Evolutionary conservation across 2,113 vertebrate species (phyloP).

Genomic region (Pongo pygmaeus): DNA sequence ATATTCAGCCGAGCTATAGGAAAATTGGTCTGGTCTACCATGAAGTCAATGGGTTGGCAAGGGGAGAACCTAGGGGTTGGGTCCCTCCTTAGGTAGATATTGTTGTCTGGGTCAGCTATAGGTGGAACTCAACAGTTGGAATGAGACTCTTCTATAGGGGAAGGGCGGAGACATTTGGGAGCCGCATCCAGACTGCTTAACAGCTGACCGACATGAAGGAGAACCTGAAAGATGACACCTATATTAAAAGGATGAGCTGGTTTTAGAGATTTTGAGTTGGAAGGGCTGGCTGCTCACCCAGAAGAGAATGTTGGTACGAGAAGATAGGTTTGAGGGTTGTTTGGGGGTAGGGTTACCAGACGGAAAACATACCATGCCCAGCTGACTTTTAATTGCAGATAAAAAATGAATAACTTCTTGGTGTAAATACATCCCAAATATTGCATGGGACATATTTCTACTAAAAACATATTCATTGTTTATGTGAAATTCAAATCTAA

Average conservation of each 20-base stretch:
- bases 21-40: not conserved
- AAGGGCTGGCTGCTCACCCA: not conserved
- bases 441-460: not conserved
- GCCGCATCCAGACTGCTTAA: not conserved
- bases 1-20: not conserved
- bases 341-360: not conserved
- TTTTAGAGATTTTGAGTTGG: not conserved
- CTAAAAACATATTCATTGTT: not conserved
- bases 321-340: not conserved
- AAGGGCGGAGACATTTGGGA: not conserved
- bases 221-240: not conserved
- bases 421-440: not conserved
- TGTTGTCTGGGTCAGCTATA: not conserved
- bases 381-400: not conserved
- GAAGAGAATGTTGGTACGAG: not conserved
- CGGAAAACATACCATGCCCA: not conserved
- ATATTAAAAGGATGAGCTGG: not conserved
- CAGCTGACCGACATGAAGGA: not conserved
- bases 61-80: rapidly evolving
- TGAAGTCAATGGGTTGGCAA: too few relatives aligned
- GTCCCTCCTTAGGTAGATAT: not conserved
- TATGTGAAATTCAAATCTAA: not conserved
- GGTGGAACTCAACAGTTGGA: not conserved
- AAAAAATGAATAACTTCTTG: not conserved
- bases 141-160: not conserved